Evolutionary conservation across 2,888 invertebrate species (phyloP).

Genomic region (Sinotaia quadrata): DNA sequence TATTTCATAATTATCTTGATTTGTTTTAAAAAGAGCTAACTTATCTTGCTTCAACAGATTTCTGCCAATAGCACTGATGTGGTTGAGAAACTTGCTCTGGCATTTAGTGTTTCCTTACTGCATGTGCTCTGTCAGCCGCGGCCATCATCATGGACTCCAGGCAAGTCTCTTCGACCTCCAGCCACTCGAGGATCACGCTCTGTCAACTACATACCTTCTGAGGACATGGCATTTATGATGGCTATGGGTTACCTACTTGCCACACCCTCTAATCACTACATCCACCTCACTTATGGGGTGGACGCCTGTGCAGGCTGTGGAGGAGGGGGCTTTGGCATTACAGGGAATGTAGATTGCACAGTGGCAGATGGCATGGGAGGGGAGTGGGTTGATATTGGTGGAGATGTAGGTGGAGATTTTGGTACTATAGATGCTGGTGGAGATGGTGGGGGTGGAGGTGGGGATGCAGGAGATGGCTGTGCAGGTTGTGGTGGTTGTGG

Average conservation of each 20-base stretch:
- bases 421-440: slow-evolving; percentile 22
- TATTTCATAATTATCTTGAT: not conserved
- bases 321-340: slow-evolving; percentile 29
- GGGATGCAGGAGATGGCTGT: slow-evolving; percentile 19
- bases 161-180: slow-evolving; percentile 27
- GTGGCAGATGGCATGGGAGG: slow-evolving; percentile 46
- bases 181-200: slow-evolving; percentile 40
- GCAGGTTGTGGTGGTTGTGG: slow-evolving; percentile 21
- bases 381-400: slow-evolving; percentile 32
- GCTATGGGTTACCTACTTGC: slow-evolving; percentile 73
- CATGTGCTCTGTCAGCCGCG: slow-evolving; percentile 75
- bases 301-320: slow-evolving; percentile 59
- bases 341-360: slow-evolving; percentile 35
- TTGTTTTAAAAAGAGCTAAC: not conserved
- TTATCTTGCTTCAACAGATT: not conserved
- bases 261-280: slow-evolving; percentile 67
- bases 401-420: slow-evolving; percentile 18
- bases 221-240: slow-evolving; percentile 68
- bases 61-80: slow-evolving; percentile 52
- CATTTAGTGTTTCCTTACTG: slow-evolving; percentile 73
- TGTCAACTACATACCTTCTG: slow-evolving; percentile 56
- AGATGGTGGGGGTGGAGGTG: slow-evolving; percentile 19
- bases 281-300: slow-evolving; percentile 48
- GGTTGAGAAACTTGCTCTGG: slow-evolving; percentile 73
- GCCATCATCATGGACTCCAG: slow-evolving; percentile 42